Conservation (phyloP, 2,797 vertebrate genomes). For the Morus bassanus region DNA sequence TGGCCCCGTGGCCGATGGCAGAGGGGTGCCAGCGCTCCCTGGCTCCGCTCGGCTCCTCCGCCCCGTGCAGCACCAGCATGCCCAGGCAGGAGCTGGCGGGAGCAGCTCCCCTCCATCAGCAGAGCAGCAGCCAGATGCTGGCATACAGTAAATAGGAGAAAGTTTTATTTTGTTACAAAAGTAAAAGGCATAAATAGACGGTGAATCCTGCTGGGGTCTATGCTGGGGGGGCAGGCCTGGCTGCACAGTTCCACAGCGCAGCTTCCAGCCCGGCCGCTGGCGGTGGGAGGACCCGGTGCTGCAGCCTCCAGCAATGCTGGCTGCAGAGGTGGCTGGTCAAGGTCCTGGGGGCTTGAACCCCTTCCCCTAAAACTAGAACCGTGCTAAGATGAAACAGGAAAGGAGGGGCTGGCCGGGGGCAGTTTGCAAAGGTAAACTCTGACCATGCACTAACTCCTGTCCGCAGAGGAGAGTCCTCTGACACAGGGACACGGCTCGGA, state of each 20-base stretch:
- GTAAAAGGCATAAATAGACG: constrained; percentile 28
- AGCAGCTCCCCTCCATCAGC: background rate
- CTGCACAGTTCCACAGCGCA: background rate
- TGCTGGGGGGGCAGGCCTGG: background rate
- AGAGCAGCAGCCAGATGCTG: background rate
- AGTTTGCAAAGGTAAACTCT: background rate
- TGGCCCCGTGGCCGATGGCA: fast-evolving
- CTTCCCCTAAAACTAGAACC: background rate
- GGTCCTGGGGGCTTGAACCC: background rate
- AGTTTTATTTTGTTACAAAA: constrained; percentile 67
- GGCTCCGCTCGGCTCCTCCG: background rate
- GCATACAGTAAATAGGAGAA: constrained; percentile 42
- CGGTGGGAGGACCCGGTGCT: background rate
- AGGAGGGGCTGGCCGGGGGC: background rate
- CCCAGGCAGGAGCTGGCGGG: background rate
- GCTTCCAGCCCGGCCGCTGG: background rate
- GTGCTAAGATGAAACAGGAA: background rate
- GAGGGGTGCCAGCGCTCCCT: background rate
- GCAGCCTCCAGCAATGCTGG: background rate
- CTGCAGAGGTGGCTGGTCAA: background rate
- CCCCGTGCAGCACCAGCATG: background rate
- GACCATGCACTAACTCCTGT: background rate
- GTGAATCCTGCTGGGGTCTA: background rate
- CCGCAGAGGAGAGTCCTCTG: background rate
- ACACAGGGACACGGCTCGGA: fast-evolving